Evolutionary conservation across 2,797 vertebrate species (phyloP), one percentile per base, ranked within the genome.

Genomic region (Myotis pilosus): DNA sequence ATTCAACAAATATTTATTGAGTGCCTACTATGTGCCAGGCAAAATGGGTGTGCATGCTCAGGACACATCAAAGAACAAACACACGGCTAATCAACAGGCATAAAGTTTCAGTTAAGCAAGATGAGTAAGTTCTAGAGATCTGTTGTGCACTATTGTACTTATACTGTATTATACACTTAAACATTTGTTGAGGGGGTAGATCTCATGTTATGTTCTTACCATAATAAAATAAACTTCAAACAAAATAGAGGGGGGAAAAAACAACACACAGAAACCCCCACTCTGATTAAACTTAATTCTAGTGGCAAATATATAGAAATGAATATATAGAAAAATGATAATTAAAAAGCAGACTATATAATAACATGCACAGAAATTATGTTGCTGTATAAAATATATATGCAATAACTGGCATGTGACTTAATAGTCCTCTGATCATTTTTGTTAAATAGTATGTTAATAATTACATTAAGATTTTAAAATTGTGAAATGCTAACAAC

Each of bases 371-470:
- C 6, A 85, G 44, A 78, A 1, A 71, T 86, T 22, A 89, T 41
- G 87, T 17, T 23, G 23, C 30, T 68, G n/a, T 30, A 30, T 79
- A 66, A 95, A 68, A 49, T 66, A 22, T 30, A 57, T 86, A 13
- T 60, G 22, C 62, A 62, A 30, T 47, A 30, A 44, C 9, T 87
- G 30, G n/a, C 44, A 6, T 68, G 23, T 22, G 64, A 17, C 49
- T 93, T 91, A 95, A 60, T 89, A 51, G 76, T 88, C 28, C 38
- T 71, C 81, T 22, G 3, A 64, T 79, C 64, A 69, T 88, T 94
- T 92, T 75, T 72, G 44, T 91, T 75, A 82, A 87, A 49, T 20
- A 85, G 49, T 3, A 22, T 28, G 33, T 69, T 64, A 80, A 78
- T 74, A 75, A 68, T 44, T 87, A 20, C 44, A 80, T 76, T 28